Conservation (phyloP, 2,113 vertebrate species). For the Asarcornis scutulata region DNA sequence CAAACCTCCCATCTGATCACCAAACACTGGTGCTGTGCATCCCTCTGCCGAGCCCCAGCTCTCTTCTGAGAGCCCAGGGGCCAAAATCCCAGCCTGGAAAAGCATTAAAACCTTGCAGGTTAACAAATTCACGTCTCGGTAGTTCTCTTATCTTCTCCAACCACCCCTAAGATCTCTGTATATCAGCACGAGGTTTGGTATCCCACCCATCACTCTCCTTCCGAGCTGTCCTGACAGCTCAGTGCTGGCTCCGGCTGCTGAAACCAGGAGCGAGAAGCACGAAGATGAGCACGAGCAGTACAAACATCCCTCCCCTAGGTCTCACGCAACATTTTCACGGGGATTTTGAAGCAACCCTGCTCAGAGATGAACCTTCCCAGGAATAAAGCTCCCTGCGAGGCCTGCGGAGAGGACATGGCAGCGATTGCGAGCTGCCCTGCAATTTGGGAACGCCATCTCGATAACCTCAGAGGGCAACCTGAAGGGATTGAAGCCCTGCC, state of each 20-base stretch:
- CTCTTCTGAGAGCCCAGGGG: not conserved
- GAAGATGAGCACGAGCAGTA: not conserved
- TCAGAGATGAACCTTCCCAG: not conserved
- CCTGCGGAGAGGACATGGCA: not conserved
- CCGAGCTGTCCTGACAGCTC: not conserved
- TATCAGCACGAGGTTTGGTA: rapidly evolving
- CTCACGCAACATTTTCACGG: not conserved
- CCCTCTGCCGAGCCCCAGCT: not conserved
- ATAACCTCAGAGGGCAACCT: not conserved
- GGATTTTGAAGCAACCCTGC: not conserved
- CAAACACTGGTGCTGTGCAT: not conserved
- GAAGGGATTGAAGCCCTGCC: not conserved
- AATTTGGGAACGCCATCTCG: not conserved
- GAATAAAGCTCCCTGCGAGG: not conserved
- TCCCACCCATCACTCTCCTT: not conserved
- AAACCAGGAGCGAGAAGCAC: not conserved
- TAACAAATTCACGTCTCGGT: not conserved
- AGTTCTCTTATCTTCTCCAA: not conserved
- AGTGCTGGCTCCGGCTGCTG: not conserved
- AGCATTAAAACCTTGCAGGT: not conserved
- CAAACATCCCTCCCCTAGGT: not conserved
- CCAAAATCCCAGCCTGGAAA: not conserved
- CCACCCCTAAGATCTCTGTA: not conserved
- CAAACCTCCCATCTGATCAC: not conserved
- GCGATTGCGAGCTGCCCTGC: not conserved